phyloP scores from a whole-genome alignment of 2,797 vertebrate genomes.

The Vultur gryphus region DNA sequence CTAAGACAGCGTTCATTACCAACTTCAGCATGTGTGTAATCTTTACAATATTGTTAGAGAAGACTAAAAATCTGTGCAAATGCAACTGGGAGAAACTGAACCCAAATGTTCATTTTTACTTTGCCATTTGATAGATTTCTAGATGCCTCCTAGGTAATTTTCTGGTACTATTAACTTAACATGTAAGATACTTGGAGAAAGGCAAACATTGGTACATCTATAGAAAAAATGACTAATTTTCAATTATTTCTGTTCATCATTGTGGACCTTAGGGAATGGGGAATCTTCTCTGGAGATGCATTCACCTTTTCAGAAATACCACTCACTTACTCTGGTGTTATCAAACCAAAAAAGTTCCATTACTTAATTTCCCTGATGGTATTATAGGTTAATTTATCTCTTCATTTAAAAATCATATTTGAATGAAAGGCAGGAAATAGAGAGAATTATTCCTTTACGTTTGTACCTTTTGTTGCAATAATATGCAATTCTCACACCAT shows the following conservation, averaged over 20 bases:
- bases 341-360: neutral
- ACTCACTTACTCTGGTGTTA: neutral
- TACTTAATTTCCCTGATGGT: neutral
- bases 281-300: neutral
- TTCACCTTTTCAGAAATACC: neutral
- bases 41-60: neutral
- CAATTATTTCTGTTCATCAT: neutral
- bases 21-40: conserved; percentile 91
- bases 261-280: neutral
- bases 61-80: neutral
- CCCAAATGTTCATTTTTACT: neutral
- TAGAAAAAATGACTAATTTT: neutral
- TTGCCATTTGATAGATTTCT: neutral
- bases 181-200: neutral
- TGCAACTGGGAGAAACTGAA: neutral
- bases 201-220: neutral
- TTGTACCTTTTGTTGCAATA: neutral
- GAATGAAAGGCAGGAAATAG: neutral
- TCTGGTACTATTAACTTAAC: neutral
- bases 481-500: neutral
- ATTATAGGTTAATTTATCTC: neutral
- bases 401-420: neutral
- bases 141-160: neutral
- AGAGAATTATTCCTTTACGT: neutral
- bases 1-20: conserved; percentile 91